Evolutionary conservation across 2,113 vertebrate genomes (phyloP), one percentile per base, ranked within the genome.

Genomic region (Lophura nycthemera): DNA sequence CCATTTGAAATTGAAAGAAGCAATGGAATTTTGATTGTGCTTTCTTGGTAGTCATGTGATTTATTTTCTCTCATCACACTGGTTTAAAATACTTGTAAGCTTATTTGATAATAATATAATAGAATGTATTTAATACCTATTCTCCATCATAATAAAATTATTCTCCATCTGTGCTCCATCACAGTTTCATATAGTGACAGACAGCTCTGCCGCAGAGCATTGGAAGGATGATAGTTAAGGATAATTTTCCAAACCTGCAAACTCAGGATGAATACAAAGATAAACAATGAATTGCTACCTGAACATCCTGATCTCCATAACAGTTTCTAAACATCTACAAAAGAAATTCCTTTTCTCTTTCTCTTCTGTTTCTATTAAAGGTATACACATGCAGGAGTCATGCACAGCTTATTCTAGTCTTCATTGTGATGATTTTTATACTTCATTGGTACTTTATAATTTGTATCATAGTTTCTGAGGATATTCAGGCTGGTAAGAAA

Each of bases 191-290:
- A 8, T 50, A 60, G 27, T 64, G 38, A 84, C 27, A 59, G 43
- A 50, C 13, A 76, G 17, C 14, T 65, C 17, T 15, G 38, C 14
- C 48, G 14, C 34, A 19, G 42, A 11, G 17, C n/a, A 9, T 11
- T 43, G 42, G 47, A 54, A 24, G 69, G 17, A 11, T 45, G 13
- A 12, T 34, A 30, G 8, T 22, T 77, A 36, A 0, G 0, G 11
- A 24, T 17, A 8, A n/a, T 61, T 85, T 92, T 70, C 29, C 9
- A 65, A 70, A 84, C 17, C 60, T 78, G 19, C 13, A 54, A 60
- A 64, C 9, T 69, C 10, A 25, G 8, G 45, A 59, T 38, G 16
- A 67, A 52, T 75, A 71, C 57, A 60, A 10, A 76, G 32, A 11
- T 2, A 22, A 54, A 19, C 13, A 67, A 11, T 7, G 7, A 76